These are phyloP conservation scores for Stichodactyla helianthus DNA, from an alignment of 64 coral and sea anemone genomes.

Conservation along the genomic window DNA sequence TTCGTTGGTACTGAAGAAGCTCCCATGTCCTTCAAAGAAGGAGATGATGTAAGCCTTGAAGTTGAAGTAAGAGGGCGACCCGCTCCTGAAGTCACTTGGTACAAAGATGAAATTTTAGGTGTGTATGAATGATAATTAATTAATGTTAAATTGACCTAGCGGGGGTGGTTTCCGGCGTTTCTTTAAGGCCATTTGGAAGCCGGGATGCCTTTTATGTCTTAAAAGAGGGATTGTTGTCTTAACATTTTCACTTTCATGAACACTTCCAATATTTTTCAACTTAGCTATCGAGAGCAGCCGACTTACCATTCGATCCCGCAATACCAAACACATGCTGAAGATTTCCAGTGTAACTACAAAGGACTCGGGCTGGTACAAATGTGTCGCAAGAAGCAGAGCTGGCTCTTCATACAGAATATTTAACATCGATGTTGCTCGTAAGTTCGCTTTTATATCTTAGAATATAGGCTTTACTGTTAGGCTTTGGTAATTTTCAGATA, in stretches of 20 bases:
- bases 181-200: too few relatives aligned
- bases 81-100: slow-evolving; percentile 82
- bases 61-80: slow-evolving; percentile 81
- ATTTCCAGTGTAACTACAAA: slow-evolving; percentile 46
- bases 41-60: slow-evolving; percentile 69
- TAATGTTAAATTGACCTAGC: too few relatives aligned
- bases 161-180: too few relatives aligned
- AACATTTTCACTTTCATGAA: not conserved
- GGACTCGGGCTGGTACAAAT: slow-evolving; percentile 89
- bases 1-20: slow-evolving; percentile 61
- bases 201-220: not conserved
- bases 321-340: slow-evolving; percentile 51
- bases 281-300: slow-evolving; percentile 38
- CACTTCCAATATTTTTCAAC: not conserved
- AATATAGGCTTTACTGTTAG: not conserved
- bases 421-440: slow-evolving; percentile 70
- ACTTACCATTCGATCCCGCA: slow-evolving; percentile 37
- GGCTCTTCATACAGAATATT: slow-evolving; percentile 70
- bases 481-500: too few relatives aligned
- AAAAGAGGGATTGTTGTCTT: not conserved
- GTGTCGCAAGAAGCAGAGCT: slow-evolving; percentile 73
- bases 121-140: slow-evolving; percentile 24
- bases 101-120: slow-evolving; percentile 75
- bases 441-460: not conserved
- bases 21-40: slow-evolving; percentile 57